phyloP scores from a whole-genome alignment of 2,113 vertebrate genomes.

The Muscicapa adusta region DNA sequence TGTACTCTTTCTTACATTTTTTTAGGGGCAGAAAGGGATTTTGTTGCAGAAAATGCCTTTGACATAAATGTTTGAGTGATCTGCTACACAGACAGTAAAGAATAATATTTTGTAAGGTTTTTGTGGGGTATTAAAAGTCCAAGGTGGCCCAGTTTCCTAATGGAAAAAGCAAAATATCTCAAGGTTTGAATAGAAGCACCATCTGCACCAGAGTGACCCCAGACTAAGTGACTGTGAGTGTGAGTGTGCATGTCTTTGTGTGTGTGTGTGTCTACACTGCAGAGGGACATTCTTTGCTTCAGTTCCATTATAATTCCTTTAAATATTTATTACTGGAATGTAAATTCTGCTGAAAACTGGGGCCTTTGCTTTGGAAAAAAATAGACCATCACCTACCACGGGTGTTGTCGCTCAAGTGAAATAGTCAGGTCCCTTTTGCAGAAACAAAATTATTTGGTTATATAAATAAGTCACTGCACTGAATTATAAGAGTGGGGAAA shows the following conservation, averaged over 20 bases:
- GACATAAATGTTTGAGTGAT: not conserved
- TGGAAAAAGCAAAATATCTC: not conserved
- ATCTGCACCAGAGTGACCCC: not conserved
- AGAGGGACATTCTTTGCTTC: constrained; percentile 37
- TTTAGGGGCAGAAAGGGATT: not conserved
- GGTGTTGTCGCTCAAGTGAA: constrained; percentile 34
- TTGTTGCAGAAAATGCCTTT: not conserved
- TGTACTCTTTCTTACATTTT: not conserved
- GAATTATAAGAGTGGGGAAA: not conserved
- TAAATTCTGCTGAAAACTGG: constrained; percentile 63
- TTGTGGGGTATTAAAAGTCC: not conserved
- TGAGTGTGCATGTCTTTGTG: not conserved
- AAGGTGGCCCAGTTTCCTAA: constrained; percentile 1
- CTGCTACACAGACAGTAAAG: not conserved
- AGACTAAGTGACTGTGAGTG: not conserved
- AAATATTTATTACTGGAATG: constrained; percentile 73
- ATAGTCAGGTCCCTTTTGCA: constrained; percentile 28
- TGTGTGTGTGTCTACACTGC: not conserved
- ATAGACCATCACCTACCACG: not conserved
- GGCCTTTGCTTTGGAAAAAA: constrained; percentile 51
- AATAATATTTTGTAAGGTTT: not conserved
- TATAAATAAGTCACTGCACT: constrained; percentile 46
- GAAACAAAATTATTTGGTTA: constrained; percentile 59
- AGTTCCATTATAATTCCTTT: constrained; percentile 57
- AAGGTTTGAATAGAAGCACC: not conserved